Evolutionary conservation across 2,113 vertebrate genomes (phyloP), one percentile per base, ranked within the genome.

Genomic region (Limanda limanda): DNA sequence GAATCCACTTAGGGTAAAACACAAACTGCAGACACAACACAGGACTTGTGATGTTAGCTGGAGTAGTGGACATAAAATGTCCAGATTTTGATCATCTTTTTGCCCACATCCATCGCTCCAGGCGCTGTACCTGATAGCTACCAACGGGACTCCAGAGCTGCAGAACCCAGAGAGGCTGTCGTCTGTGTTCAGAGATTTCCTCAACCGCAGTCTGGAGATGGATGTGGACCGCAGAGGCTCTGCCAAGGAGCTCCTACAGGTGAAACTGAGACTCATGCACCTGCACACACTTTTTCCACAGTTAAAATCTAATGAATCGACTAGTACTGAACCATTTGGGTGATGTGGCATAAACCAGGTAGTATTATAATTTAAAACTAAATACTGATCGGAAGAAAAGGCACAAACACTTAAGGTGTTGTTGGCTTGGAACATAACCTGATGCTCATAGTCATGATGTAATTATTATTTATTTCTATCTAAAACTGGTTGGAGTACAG

Each of bases 41-140:
- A 17, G 2, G 45, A 23, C 20, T 24, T 17, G 27, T 2, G 11
- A 45, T 42, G 17, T 61, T 66, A 14, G 24, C 45, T 31, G n/a
- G 31, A 35, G 31, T 37, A 37, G 18, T 17, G 8, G 12, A 65
- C 18, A 68, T 74, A 1, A 78, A 60, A 24, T 20, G 51, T 82
- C 59, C 12, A 0, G 9, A 15, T 21, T 61, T 31, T 58, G 18
- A 37, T 23, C 23, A 17, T 51, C 12, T 42, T 3, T 74, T 58
- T 71, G 20, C 76, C 52, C 11, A 5, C n/a, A 1, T 70, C 11
- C 24, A 1, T 56, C 69, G 47, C 27, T 72, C 0, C 78, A 99
- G 98, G 98, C 97, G 10, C 93, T 99, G 92, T 99, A 99, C 93
- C 96, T 99, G 93, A 99, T 99, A 62, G 98, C 98, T 59, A 99